Percentiles rank a stretch among this genome's conserved stretches.
Conservation (phyloP, 2,797 vertebrate species). For the Vultur gryphus region DNA sequence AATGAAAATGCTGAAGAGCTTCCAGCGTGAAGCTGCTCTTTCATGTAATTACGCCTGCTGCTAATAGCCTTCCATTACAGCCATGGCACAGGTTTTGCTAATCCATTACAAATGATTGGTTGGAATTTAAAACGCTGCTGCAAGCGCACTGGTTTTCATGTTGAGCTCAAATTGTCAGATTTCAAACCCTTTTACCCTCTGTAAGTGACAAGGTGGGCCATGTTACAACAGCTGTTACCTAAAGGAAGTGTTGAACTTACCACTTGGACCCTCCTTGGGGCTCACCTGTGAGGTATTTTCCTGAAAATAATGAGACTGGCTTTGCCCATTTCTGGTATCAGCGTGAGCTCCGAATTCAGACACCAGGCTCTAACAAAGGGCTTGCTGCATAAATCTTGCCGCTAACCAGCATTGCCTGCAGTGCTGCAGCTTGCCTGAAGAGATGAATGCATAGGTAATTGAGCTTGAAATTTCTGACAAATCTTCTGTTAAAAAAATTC, state of each 20-base stretch:
- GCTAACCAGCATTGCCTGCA: not conserved
- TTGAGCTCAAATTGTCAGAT: not conserved
- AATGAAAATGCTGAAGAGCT: not conserved
- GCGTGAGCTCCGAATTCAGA: not conserved
- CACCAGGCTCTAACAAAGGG: not conserved
- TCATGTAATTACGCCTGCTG: conserved; percentile 1
- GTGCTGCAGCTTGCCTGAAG: not conserved
- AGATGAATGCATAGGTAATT: not conserved
- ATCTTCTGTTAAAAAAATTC: not conserved
- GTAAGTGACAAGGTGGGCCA: not conserved
- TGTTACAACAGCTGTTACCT: not conserved
- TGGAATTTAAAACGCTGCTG: not conserved
- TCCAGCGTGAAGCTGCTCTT: not conserved
- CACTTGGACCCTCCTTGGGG: not conserved
- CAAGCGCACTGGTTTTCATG: not conserved
- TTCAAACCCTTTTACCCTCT: not conserved
- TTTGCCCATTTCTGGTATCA: not conserved
- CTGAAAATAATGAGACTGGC: not conserved
- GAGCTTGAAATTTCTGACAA: not conserved
- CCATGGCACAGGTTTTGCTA: not conserved
- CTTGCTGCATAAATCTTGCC: not conserved
- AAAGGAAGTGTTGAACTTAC: not conserved
- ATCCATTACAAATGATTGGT: not conserved
- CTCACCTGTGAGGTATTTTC: not conserved
- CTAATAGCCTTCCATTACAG: not conserved